Percentiles rank a stretch among this genome's conserved stretches.
Conservation (phyloP, 2,888 invertebrate genomes). For the Ophioninae sp. region DNA sequence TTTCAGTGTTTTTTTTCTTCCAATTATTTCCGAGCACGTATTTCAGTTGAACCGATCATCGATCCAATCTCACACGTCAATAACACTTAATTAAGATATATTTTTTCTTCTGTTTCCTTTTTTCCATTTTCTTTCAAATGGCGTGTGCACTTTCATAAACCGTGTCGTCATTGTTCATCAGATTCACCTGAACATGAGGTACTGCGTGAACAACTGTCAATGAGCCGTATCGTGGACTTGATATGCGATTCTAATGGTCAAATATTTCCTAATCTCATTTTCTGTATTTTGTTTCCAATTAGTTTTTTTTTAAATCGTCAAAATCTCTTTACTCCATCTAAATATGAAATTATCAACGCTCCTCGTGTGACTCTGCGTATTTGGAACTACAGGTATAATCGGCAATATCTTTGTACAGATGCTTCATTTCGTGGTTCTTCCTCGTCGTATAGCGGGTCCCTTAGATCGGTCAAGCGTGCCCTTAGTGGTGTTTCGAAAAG, state of each 20-base stretch:
- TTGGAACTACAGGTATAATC: conserved; percentile 30
- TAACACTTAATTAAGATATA: conserved; percentile 68
- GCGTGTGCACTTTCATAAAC: neutral
- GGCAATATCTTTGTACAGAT: conserved; percentile 24
- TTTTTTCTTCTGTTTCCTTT: conserved; percentile 48
- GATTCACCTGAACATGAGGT: conserved; percentile 37
- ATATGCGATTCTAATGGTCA: conserved; percentile 73
- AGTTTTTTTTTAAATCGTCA: conserved; percentile 60
- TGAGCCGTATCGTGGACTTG: conserved; percentile 61
- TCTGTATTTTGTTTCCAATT: conserved; percentile 40
- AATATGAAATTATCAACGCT: conserved; percentile 72
- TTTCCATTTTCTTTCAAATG: conserved; percentile 32
- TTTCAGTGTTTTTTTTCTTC: conserved; percentile 16
- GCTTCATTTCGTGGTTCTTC: conserved; percentile 8
- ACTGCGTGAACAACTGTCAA: conserved; percentile 60
- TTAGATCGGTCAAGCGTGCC: conserved; percentile 3
- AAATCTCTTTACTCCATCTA: conserved; percentile 42
- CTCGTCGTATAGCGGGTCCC: conserved; percentile 36
- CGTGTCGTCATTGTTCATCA: neutral
- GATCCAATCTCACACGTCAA: conserved; percentile 45
- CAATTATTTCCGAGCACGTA: conserved; percentile 50
- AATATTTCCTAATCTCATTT: conserved; percentile 58
- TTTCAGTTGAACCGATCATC: conserved; percentile 48
- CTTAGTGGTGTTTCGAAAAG: neutral
- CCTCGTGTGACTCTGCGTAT: conserved; percentile 52